phyloP scores from a whole-genome alignment of 2,113 vertebrate species.

The Cyprinodon variegatus region DNA sequence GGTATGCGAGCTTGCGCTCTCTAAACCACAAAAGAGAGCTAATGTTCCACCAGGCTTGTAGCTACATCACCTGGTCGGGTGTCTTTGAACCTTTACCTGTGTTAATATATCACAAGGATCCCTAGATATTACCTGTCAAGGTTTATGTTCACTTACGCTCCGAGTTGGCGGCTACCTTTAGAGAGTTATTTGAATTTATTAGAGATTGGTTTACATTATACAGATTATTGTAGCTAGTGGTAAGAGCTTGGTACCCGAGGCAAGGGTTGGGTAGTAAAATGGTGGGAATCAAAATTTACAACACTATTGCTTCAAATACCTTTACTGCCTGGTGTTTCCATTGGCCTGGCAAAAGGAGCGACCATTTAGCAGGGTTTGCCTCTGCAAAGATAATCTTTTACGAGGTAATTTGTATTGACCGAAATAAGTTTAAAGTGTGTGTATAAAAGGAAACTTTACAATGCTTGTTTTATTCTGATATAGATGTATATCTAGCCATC shows the following conservation, averaged over 20 bases:
- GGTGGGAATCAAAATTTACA: background rate
- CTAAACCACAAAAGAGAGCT: slow-evolving; percentile 28
- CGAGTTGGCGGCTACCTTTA: slow-evolving; percentile 4
- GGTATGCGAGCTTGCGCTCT: slow-evolving; percentile 10
- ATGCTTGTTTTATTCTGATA: background rate
- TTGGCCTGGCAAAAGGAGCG: background rate
- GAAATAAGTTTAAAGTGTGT: too few relatives aligned
- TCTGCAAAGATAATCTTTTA: background rate
- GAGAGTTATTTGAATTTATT: background rate
- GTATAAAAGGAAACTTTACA: background rate
- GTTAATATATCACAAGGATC: slow-evolving; percentile 11
- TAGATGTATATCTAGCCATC: background rate
- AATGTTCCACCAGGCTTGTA: slow-evolving; percentile 14
- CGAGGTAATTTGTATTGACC: background rate
- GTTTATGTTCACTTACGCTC: slow-evolving; percentile 11
- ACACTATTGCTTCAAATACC: background rate
- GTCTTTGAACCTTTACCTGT: slow-evolving; percentile 14
- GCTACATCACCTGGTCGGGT: slow-evolving; percentile 19
- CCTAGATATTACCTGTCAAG: slow-evolving; percentile 33
- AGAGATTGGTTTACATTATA: background rate
- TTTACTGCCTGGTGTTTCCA: background rate
- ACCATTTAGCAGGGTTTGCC: background rate
- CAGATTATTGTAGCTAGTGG: background rate
- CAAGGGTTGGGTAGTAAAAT: background rate
- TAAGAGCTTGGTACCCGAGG: background rate